Evolutionary conservation across 2,797 vertebrate species (phyloP), one percentile per base, ranked within the genome.

Genomic region (Microcaecilia unicolor): DNA sequence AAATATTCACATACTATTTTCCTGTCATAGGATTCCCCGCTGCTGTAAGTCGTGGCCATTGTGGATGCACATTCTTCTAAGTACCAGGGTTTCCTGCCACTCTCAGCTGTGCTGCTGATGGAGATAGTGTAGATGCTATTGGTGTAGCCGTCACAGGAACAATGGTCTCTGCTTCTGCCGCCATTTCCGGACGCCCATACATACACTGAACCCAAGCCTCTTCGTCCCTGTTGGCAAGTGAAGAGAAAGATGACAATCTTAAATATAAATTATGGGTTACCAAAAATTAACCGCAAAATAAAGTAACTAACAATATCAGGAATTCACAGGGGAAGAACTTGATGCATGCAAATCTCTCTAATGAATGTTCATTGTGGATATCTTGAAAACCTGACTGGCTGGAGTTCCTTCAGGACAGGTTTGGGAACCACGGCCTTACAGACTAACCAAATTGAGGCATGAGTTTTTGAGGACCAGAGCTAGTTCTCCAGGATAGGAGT

Each of bases 81-180:
- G 73, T 98, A 98, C 94, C 95, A 98, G 0, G 95, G 94, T 39
- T 98, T 98, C 60, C 93, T 90, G 4, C 94, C 94, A 1, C 95
- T 98, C 69, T 98, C 95, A 0, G 95, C 93, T 1, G 95, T 98
- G 77, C 95, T 98, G 74, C 92, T 96, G 64, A 98, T 98, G 51
- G 94, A 97, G 68, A 98, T 98, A 46, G 95, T 98, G 63, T 98
- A 98, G 76, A 98, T 97, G 63, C 91, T 95, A 57, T 98, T 98
- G 65, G 94, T 98, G 72, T 98, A 98, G 50, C 95, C 95, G 1
- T 98, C 95, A 26, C 94, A 98, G 24, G 95, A 98, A 56, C 95
- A 98, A 67, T 98, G 95, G 70, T 98, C 95, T 51, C 93, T 84
- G 80, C 94, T 98, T 48, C 95, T 85, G 9, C 95, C 95, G 0